Evolutionary conservation across 1,140 invertebrate species (phyloP).

Genomic region (Zaprionus taronus): DNA sequence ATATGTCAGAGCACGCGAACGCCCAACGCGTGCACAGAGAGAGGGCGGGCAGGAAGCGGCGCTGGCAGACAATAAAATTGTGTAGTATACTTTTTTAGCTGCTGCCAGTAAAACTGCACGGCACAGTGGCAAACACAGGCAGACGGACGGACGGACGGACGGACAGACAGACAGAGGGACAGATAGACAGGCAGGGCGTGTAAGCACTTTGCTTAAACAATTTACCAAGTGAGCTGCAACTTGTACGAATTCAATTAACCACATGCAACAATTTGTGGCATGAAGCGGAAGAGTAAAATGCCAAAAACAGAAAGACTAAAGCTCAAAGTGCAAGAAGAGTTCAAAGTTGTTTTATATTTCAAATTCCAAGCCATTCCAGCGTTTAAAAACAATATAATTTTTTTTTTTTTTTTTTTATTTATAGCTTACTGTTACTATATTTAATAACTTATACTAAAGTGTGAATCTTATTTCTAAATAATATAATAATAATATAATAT

Average conservation of each 20-base stretch:
- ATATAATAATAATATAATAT: too few species aligned
- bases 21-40: conserved; percentile 22
- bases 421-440: too few species aligned
- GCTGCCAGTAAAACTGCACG: not conserved
- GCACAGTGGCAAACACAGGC: conserved; percentile 1
- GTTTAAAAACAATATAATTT: too few species aligned
- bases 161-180: not conserved
- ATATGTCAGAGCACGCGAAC: conserved; percentile 41
- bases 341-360: too few species aligned
- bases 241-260: conserved; percentile 24
- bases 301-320: not conserved
- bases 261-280: conserved; percentile 4
- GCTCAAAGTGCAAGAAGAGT: too few species aligned
- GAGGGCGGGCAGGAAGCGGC: not conserved
- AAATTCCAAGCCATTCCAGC: too few species aligned
- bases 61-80: conserved; percentile 38
- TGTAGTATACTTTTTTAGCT: conserved; percentile 45
- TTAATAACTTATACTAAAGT: too few species aligned
- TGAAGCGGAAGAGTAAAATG: not conserved
- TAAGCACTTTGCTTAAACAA: conserved; percentile 12
- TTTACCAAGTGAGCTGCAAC: conserved; percentile 7
- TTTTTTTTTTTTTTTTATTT: too few species aligned
- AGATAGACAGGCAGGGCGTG: not conserved
- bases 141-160: not conserved
- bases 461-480: too few species aligned